These are phyloP conservation scores for Spilosoma lubricipeda DNA, from an alignment of 2,888 invertebrate genomes.

Conservation along the genomic window DNA sequence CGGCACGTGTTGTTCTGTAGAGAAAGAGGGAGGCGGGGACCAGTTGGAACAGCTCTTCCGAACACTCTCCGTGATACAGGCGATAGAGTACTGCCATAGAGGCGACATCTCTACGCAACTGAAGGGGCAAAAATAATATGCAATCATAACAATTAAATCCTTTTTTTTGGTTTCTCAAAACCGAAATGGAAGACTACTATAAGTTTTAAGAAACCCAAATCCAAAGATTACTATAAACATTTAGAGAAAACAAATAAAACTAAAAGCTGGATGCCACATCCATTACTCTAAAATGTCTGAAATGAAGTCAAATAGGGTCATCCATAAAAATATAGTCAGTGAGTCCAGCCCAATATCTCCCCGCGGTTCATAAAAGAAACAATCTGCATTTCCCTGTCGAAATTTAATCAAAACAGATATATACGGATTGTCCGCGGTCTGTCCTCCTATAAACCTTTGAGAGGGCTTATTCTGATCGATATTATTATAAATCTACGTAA, in stretches of 20 bases:
- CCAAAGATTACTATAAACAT: background rate
- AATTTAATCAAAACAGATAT: conserved; percentile 85
- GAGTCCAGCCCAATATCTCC: conserved; percentile 60
- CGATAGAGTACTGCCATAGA: too few species aligned
- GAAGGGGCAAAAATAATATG: background rate
- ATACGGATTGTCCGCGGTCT: conserved; percentile 68
- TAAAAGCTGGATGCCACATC: background rate
- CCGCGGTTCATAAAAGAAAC: conserved; percentile 70
- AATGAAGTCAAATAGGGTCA: conserved; percentile 6
- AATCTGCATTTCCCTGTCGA: conserved; percentile 74
- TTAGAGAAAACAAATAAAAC: background rate
- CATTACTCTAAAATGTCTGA: background rate
- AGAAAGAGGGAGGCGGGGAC: too few species aligned
- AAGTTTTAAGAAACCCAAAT: background rate
- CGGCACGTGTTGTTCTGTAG: too few species aligned
- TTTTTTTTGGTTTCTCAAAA: background rate
- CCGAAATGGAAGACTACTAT: background rate
- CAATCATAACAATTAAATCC: background rate
- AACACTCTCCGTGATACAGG: too few species aligned
- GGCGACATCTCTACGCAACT: too few species aligned
- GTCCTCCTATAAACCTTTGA: conserved; percentile 31
- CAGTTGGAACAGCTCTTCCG: too few species aligned
- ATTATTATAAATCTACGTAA: background rate
- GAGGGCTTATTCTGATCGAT: conserved; percentile 58
- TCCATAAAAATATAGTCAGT: conserved; percentile 55